Conservation (phyloP, 2,888 invertebrate genomes). For the Auanema freiburgensis region DNA sequence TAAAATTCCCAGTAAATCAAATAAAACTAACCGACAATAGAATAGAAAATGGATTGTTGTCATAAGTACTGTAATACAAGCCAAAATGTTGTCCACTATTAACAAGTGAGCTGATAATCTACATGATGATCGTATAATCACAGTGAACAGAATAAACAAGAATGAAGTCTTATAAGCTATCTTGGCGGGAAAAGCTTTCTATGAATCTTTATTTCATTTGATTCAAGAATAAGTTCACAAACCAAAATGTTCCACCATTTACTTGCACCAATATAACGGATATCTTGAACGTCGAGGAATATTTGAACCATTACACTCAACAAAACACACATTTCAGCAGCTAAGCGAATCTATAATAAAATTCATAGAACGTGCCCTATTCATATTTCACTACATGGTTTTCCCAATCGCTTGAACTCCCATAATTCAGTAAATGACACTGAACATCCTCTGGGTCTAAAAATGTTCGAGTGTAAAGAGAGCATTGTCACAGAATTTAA, state of each 20-base stretch:
- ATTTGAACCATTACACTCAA: constrained; percentile 49
- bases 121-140: constrained; percentile 74
- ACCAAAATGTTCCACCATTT: constrained; percentile 75
- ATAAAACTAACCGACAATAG: constrained; percentile 30
- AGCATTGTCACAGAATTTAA: background rate
- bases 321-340: constrained; percentile 45
- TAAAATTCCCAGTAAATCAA: background rate
- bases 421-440: constrained; percentile 37
- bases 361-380: background rate
- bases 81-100: constrained; percentile 42
- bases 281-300: constrained; percentile 47
- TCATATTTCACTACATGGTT: constrained; percentile 7
- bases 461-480: background rate
- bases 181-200: constrained; percentile 85
- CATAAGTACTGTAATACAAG: constrained; percentile 39
- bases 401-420: constrained; percentile 11
- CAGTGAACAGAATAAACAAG: constrained; percentile 81
- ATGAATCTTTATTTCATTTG: constrained; percentile 32
- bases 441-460: constrained; percentile 26
- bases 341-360: constrained; percentile 42
- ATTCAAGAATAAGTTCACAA: background rate
- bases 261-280: constrained; percentile 51
- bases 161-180: constrained; percentile 94
- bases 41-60: constrained; percentile 46
- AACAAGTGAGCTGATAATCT: constrained; percentile 28